Evolutionary conservation across 2,113 vertebrate genomes (phyloP), one percentile per base, ranked within the genome.

Genomic region (Lanius collurio): DNA sequence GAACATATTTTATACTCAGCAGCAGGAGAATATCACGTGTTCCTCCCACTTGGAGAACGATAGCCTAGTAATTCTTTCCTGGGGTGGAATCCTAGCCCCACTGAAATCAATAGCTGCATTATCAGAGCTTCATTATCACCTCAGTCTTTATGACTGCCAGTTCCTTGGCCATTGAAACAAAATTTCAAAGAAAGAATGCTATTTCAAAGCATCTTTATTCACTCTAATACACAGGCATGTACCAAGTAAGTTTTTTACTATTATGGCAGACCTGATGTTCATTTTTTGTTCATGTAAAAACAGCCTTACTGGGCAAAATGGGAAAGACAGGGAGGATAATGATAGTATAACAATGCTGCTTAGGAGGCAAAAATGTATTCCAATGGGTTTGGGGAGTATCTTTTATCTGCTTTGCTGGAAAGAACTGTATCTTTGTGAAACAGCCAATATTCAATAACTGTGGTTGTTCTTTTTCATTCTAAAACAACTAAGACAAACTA

Each of bases 331-430:
- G 70, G 73, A 90, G 82, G 73, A 89, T 90, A 93, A 96, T 39
- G 30, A 86, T 46, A 88, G 50, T n/a, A 50, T 59, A 93, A 83
- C 46, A 76, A 73, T 30, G 52, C 35, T 71, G 35, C 7, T 20
- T 70, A 59, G 80, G 63, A 88, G 24, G 30, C 33, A 12, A 24
- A 88, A 49, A 79, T 55, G 24, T 74, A 69, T 83, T 88, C 82
- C 3, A 20, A 75, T 44, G 71, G 24, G 46, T 79, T 28, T 85
- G 55, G 55, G 82, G 35, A 83, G 75, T 64, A 42, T 78, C 44
- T 94, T 92, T 85, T 74, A 86, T 88, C 82, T 93, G 39, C 93
- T 81, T 92, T 63, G 20, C 65, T 86, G 60, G 71, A 74, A 80
- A 83, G 39, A 89, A 41, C 55, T 41, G 41, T 44, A 33, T 75